Conservation (phyloP, 2,888 invertebrate species). For the Coelinius sp. region DNA sequence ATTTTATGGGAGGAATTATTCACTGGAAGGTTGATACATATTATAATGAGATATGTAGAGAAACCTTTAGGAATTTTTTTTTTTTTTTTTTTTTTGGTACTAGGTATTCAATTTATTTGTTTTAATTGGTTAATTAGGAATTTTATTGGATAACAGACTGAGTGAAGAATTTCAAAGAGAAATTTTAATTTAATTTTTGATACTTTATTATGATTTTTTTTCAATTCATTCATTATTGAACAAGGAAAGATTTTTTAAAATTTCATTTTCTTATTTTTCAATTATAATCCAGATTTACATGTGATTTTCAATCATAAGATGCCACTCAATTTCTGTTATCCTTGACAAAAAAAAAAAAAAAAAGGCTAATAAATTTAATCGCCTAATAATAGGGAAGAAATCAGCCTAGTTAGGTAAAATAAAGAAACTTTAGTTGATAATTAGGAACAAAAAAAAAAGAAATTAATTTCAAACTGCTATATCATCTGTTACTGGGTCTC, state of each 20-base stretch:
- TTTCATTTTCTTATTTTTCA: too few relatives aligned
- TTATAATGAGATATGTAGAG: neutral
- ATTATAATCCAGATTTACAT: too few relatives aligned
- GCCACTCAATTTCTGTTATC: too few relatives aligned
- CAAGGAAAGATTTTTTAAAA: too few relatives aligned
- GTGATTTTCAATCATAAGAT: too few relatives aligned
- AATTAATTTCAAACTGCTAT: constrained; percentile 17
- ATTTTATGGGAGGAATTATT: neutral
- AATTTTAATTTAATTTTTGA: too few relatives aligned
- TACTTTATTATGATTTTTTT: too few relatives aligned
- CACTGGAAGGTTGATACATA: neutral
- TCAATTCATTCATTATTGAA: too few relatives aligned
- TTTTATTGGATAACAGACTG: too few relatives aligned
- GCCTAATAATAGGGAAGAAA: neutral
- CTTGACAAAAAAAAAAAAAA: neutral
- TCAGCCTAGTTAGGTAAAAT: neutral
- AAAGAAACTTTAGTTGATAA: constrained; percentile 8
- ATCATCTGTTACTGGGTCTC: constrained; percentile 45
- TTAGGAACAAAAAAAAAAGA: neutral
- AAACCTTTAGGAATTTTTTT: neutral
- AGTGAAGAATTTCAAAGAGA: too few relatives aligned
- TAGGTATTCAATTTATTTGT: neutral
- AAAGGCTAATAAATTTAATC: neutral
- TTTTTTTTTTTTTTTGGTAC: neutral
- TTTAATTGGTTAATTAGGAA: neutral